Conservation (phyloP, 2,797 vertebrate species). For the Trachurus trachurus region DNA sequence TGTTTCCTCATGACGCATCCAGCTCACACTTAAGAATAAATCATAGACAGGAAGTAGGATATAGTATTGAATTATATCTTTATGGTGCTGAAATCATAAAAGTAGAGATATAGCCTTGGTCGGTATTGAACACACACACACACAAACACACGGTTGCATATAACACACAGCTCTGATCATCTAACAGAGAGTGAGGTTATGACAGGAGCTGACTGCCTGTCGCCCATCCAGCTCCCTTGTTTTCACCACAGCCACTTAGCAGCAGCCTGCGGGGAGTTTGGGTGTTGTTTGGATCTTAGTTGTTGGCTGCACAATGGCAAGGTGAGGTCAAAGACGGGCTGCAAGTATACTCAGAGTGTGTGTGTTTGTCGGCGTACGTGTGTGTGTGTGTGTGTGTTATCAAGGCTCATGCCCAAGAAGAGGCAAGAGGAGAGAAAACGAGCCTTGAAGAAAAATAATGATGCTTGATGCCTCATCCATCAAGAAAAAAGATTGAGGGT, state of each 20-base stretch:
- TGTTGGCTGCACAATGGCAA: conserved; percentile 61
- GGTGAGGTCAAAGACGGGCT: conserved; percentile 80
- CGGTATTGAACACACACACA: conserved; percentile 17
- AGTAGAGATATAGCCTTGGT: background rate
- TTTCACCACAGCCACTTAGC: conserved; percentile 66
- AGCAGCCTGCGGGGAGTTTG: conserved; percentile 62
- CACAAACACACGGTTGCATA: background rate
- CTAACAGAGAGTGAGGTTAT: conserved; percentile 22
- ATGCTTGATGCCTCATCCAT: conserved; percentile 72
- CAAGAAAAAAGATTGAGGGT: conserved; percentile 67
- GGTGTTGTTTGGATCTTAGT: conserved; percentile 69
- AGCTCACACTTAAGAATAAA: conserved; percentile 21
- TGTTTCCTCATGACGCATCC: conserved; percentile 10
- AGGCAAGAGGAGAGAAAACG: conserved; percentile 62
- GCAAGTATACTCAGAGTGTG: conserved; percentile 37
- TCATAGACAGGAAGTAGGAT: background rate
- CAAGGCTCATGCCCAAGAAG: conserved; percentile 61
- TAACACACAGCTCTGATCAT: conserved; percentile 17
- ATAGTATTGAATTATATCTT: conserved; percentile 9
- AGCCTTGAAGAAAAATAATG: conserved; percentile 76
- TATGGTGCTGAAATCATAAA: conserved; percentile 24
- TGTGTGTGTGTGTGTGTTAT: conserved; percentile 40
- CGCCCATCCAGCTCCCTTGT: conserved; percentile 25
- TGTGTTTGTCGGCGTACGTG: conserved; percentile 19
- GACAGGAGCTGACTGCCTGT: conserved; percentile 33